Base-by-base conservation (phyloP, 2,113 vertebrate species). In the Nannobrachium achirus region DNA sequence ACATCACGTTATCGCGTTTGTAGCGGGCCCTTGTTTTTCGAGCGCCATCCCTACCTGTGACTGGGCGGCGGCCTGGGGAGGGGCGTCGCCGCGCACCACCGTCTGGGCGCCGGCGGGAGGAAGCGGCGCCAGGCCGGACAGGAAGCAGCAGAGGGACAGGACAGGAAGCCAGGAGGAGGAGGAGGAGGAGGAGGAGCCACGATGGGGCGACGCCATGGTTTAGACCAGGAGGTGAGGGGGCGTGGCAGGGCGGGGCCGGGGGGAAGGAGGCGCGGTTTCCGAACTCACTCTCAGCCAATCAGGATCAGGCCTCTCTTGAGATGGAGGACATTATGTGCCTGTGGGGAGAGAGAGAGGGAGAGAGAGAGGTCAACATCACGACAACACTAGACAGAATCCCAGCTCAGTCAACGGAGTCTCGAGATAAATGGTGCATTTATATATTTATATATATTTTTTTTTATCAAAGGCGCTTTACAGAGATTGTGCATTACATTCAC, bases 141-240 rank as follows among this genome's bases (percentile, higher is more conserved):
- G 87, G 74, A 97, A 94, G 86, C 94, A 95, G 83, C 94, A 95
- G 85, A 95, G 95, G 83, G 94, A 95, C 84, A 95, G 88, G 73
- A 93, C 82, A 95, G 84, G 79, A 88, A 95, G 90, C 91, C 93
- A 94, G 42, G 81, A 80, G 80, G 92, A n/a, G n/a, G n/a, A n/a
- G n/a, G n/a, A n/a, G n/a, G n/a, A n/a, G n/a, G n/a, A n/a, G n/a
- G n/a, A n/a, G n/a, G n/a, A n/a, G n/a, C n/a, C n/a, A n/a, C n/a
- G n/a, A n/a, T n/a, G 87, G 83, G 89, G 86, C 77, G 92, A 90
- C 53, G 66, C 93, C 94, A 95, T 96, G 72, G 79, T 89, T 77
- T 73, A 79, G 70, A 33, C 25, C 3, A 79, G 82, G 86, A 77
- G 66, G 74, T 73, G 73, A n/a, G 44, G 3, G 86, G 79, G 83